These are phyloP conservation scores for Anomalospiza imberbis DNA, from an alignment of 2,797 vertebrate species.

Conservation along the genomic window DNA sequence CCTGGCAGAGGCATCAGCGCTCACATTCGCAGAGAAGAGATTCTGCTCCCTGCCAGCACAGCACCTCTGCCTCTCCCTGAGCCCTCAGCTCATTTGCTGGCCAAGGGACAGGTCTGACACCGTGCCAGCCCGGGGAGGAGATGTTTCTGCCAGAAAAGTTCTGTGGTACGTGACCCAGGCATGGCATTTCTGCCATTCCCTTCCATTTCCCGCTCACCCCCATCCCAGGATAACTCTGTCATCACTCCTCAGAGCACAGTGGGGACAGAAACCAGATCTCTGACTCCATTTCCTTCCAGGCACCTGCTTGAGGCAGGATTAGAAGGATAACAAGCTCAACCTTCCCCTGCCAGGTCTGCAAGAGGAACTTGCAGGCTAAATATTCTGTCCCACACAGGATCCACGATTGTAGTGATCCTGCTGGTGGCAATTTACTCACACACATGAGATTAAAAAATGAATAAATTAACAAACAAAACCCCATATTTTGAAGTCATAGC, in stretches of 20 bases:
- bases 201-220: neutral
- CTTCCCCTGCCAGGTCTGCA: neutral
- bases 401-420: neutral
- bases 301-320: conserved; percentile 14
- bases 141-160: neutral
- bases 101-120: neutral
- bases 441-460: neutral
- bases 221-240: neutral
- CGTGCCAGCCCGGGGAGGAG: neutral
- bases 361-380: neutral
- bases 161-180: neutral
- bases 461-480: neutral
- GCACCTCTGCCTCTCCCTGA: neutral
- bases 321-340: neutral
- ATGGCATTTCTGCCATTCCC: neutral
- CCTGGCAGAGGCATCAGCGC: neutral
- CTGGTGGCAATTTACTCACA: neutral
- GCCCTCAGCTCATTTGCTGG: neutral
- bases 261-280: neutral
- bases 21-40: neutral
- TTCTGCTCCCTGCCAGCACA: neutral
- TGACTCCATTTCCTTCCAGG: neutral
- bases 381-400: fast-evolving
- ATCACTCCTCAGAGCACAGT: neutral
- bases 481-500: neutral